These are phyloP conservation scores for Agonopterix alstromeriana DNA, from an alignment of 2,888 invertebrate genomes.

Conservation along the genomic window DNA sequence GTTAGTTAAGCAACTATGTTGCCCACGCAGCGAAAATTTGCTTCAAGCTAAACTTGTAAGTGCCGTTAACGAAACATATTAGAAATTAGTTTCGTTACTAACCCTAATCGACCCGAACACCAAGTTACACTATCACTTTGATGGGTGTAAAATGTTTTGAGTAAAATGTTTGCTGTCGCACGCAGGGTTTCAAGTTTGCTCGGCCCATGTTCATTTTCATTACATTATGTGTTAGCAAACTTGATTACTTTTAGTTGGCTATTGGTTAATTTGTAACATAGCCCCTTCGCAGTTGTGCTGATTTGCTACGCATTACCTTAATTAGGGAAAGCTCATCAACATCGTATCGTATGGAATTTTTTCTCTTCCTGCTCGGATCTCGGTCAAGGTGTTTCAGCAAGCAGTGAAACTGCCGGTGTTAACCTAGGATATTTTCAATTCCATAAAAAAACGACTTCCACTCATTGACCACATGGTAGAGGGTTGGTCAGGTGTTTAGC, in stretches of 20 bases:
- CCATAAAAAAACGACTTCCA: no score
- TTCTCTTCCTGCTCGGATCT: no score
- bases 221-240: not conserved
- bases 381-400: no score
- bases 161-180: conserved; percentile 10
- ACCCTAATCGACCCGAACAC: conserved; percentile 50
- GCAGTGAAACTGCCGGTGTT: no score
- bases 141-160: conserved; percentile 26
- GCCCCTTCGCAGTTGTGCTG: no score
- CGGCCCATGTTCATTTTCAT: not conserved
- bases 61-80: conserved; percentile 67
- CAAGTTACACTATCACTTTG: conserved; percentile 55
- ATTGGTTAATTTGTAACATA: not conserved
- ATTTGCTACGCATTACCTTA: no score
- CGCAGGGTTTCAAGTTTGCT: not conserved
- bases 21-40: conserved; percentile 43
- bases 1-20: conserved; percentile 53
- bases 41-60: conserved; percentile 48
- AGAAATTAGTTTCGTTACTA: conserved; percentile 64
- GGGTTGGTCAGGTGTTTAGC: no score
- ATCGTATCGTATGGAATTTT: no score
- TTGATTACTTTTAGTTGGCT: no score
- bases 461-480: no score
- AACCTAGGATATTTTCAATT: no score
- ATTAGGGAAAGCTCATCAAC: no score